phyloP scores from a whole-genome alignment of 2,888 invertebrate species.

The Sympetrum striolatum region DNA sequence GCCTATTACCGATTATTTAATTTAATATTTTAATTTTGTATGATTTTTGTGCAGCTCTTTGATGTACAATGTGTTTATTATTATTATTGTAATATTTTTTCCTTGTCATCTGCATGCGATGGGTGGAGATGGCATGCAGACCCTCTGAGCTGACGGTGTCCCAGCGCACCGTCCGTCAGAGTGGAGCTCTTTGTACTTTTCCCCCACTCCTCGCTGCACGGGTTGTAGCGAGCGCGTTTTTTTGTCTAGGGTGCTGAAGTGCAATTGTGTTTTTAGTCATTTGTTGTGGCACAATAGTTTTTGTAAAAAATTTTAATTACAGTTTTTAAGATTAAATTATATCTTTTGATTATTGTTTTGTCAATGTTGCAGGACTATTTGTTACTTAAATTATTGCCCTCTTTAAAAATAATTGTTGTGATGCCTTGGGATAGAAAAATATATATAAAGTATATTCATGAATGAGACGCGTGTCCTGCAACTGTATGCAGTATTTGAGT shows the following conservation, averaged over 20 bases:
- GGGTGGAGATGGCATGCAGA: not conserved
- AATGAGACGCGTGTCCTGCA: slow-evolving; percentile 4
- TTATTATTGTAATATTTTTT: not conserved
- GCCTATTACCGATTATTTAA: slow-evolving; percentile 14
- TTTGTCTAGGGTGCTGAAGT: slow-evolving; percentile 26
- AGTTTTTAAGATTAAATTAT: slow-evolving; percentile 29
- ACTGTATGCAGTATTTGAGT: slow-evolving; percentile 7
- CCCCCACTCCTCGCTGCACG: not conserved
- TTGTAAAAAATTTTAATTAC: slow-evolving; percentile 33
- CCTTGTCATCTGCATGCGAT: not conserved
- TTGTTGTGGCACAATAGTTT: slow-evolving; percentile 40
- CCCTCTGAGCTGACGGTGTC: not conserved
- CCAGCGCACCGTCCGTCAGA: not conserved
- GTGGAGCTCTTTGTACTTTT: slow-evolving; percentile 6
- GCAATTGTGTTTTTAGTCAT: slow-evolving; percentile 42
- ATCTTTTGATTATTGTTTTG: slow-evolving; percentile 39
- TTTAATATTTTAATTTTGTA: slow-evolving; percentile 40
- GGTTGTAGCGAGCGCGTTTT: not conserved
- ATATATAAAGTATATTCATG: not conserved
- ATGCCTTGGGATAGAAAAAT: slow-evolving; percentile 15
- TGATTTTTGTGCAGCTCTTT: slow-evolving; percentile 40
- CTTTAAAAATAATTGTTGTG: slow-evolving; percentile 6
- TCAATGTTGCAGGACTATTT: slow-evolving; percentile 35
- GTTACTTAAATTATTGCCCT: slow-evolving; percentile 28
- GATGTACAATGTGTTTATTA: slow-evolving; percentile 16